phyloP scores from a whole-genome alignment of 2,113 vertebrate species.

The Pithys albifrons region DNA sequence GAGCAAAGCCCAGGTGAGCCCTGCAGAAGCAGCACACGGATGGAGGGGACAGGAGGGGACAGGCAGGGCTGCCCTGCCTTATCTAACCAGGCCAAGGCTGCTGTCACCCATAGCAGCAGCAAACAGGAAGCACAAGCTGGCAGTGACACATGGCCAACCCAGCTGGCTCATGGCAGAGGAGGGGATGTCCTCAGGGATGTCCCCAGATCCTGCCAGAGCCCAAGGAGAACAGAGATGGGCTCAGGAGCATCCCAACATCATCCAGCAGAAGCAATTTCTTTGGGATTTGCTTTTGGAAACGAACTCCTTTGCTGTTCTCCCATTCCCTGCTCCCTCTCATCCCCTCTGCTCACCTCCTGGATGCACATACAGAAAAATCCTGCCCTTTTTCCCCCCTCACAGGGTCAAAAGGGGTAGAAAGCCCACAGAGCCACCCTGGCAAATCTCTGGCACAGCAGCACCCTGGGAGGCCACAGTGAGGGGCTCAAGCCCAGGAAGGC shows the following conservation, averaged over 20 bases:
- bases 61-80: not conserved
- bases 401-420: rapidly evolving
- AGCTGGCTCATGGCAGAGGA: not conserved
- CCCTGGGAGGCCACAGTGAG: rapidly evolving
- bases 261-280: not conserved
- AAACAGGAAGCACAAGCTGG: not conserved
- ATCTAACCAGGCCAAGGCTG: not conserved
- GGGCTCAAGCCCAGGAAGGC: not conserved
- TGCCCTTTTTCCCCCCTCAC: not conserved
- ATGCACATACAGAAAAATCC: not conserved
- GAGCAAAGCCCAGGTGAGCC: not conserved
- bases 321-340: not conserved
- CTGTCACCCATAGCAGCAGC: rapidly evolving
- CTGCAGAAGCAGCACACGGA: not conserved
- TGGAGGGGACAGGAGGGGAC: not conserved
- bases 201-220: not conserved
- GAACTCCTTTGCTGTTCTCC: not conserved
- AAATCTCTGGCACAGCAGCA: not conserved
- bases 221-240: not conserved
- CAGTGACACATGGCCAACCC: rapidly evolving
- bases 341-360: not conserved
- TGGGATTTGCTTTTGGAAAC: not conserved
- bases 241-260: not conserved
- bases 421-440: not conserved
- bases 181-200: too few relatives aligned